These are phyloP conservation scores for Ardeotis arabs DNA, from an alignment of 2,113 vertebrate species.

Conservation along the genomic window DNA sequence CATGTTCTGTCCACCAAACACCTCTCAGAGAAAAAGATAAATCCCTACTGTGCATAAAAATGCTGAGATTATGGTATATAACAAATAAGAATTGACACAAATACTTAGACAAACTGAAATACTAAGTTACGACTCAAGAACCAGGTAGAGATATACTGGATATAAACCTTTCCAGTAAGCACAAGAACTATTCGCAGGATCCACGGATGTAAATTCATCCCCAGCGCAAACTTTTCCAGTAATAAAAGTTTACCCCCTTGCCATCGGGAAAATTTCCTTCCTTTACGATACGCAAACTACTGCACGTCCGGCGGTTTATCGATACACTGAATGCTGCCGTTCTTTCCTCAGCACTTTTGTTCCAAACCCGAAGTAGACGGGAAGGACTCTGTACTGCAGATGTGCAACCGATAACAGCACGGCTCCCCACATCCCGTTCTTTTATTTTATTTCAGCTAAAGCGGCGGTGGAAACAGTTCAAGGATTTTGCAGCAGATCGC, in stretches of 20 bases:
- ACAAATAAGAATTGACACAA: background rate
- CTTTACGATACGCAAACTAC: background rate
- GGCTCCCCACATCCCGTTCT: background rate
- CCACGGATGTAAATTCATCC: background rate
- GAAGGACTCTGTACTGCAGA: background rate
- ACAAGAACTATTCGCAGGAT: background rate
- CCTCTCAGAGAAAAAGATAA: background rate
- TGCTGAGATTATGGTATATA: background rate
- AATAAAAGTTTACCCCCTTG: background rate
- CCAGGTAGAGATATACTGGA: background rate
- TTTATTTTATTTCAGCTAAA: background rate
- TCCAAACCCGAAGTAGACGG: background rate
- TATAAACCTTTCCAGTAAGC: background rate
- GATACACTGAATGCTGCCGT: background rate
- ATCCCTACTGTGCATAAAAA: background rate
- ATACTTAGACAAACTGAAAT: background rate
- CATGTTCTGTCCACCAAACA: background rate
- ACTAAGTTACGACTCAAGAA: accelerated
- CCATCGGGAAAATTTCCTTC: background rate
- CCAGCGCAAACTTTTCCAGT: background rate
- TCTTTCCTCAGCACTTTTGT: background rate
- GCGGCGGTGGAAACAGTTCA: background rate
- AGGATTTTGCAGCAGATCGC: background rate
- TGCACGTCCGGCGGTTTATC: background rate
- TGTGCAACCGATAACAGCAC: background rate